phyloP scores from a whole-genome alignment of 2,797 vertebrate species.

The Phyllotis vaccarum region DNA sequence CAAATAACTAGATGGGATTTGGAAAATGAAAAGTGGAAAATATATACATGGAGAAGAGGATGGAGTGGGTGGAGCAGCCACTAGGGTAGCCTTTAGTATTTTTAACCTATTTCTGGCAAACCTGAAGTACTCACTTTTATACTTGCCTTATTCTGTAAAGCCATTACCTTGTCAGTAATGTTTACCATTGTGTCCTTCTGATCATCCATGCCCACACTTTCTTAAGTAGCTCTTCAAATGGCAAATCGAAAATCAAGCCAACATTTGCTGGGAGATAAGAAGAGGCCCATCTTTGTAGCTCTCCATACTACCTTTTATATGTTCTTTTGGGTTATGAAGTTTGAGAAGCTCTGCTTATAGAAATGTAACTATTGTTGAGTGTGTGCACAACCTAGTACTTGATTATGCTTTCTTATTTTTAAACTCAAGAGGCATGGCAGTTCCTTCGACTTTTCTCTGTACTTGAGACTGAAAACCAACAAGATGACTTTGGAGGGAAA shows the following conservation, averaged over 20 bases:
- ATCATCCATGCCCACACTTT: not conserved
- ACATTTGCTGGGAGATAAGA: not conserved
- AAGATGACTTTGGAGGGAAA: not conserved
- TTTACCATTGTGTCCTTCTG: not conserved
- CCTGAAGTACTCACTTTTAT: not conserved
- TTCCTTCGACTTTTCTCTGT: not conserved
- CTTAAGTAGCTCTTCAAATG: not conserved
- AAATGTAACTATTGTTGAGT: not conserved
- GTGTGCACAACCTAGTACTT: not conserved
- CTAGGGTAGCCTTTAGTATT: not conserved
- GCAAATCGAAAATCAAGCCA: not conserved
- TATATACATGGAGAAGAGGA: accelerated
- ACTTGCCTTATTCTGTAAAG: not conserved
- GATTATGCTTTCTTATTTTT: not conserved
- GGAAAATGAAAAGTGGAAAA: not conserved
- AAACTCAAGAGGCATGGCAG: not conserved
- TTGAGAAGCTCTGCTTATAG: not conserved
- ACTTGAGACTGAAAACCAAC: not conserved
- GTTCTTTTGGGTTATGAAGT: not conserved
- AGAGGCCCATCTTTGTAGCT: not conserved
- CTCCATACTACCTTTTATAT: not conserved
- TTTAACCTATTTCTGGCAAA: not conserved
- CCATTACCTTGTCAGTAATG: not conserved
- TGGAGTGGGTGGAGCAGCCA: not conserved
- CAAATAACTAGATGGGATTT: not conserved